Conservation (phyloP, 2,113 vertebrate species). For the Nerophis ophidion region DNA sequence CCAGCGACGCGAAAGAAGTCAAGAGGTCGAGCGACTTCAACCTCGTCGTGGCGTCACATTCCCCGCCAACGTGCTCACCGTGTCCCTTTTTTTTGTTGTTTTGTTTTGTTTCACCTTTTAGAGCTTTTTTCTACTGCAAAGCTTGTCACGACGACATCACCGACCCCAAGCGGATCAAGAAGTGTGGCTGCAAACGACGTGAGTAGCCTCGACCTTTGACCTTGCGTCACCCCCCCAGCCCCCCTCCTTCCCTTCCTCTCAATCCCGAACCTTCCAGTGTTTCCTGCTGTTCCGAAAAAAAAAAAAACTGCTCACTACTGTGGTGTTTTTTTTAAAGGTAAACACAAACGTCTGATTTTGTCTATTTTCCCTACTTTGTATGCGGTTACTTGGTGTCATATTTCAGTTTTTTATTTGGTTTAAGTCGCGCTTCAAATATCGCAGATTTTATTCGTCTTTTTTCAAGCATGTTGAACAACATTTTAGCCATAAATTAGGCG, state of each 20-base stretch:
- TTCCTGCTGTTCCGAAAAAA: constrained; percentile 6
- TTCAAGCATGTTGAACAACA: too few relatives aligned
- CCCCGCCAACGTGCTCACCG: neutral
- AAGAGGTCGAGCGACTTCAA: constrained; percentile 81
- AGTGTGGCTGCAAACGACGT: constrained; percentile 99
- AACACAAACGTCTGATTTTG: neutral
- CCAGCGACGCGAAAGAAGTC: constrained; percentile 99
- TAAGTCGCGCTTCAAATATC: neutral
- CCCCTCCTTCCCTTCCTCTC: constrained; percentile 6
- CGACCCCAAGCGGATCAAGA: constrained; percentile 98
- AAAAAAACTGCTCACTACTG: constrained; percentile 21
- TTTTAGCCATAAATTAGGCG: too few relatives aligned
- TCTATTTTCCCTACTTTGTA: constrained; percentile 16
- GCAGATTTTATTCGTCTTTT: too few relatives aligned
- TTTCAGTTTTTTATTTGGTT: constrained; percentile 22
- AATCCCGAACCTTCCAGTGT: constrained; percentile 10
- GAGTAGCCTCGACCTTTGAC: constrained; percentile 70
- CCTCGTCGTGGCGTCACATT: neutral
- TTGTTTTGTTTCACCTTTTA: constrained; percentile 60
- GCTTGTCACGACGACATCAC: constrained; percentile 99
- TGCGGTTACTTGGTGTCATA: constrained; percentile 17
- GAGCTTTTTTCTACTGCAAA: constrained; percentile 99
- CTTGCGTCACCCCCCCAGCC: neutral
- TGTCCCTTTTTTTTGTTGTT: constrained; percentile 52
- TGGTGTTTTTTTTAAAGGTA: constrained; percentile 33